Evolutionary conservation across 2,797 vertebrate genomes (phyloP), one percentile per base, ranked within the genome.

Genomic region (Falco novaeseelandiae): DNA sequence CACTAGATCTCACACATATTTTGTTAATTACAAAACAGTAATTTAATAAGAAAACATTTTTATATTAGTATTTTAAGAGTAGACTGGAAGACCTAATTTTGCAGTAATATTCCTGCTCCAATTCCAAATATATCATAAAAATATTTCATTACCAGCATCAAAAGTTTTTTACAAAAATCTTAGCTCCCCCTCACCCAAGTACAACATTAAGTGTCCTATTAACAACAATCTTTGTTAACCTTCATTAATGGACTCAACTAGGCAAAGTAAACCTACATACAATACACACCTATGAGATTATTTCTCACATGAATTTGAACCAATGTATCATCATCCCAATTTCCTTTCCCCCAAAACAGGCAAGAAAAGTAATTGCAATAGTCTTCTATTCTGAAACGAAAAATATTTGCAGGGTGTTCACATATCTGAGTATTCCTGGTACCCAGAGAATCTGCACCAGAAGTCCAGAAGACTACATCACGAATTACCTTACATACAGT

Each of bases 401-500:
- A 2, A 26, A 8, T 27, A 49, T 4, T 29, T 61, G 62, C 36
- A 74, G 46, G 16, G n/a, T 40, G 34, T 16, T 86, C 44, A 49
- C 25, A 12, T 19, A 71, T 1, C 18, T 1, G 5, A 36, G 8
- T 15, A 36, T 7, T 90, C 69, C 73, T 42, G 29, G 21, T 57
- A 67, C 18, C 19, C 42, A 51, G 8, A 69, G 32, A 73, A 78
- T 23, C 49, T 44, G 58, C 40, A 63, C 14, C 21, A 62, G 17
- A 71, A 69, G n/a, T 16, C 40, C 55, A 27, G 23, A 48, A n/a
- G 26, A 5, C 26, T 63, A 52, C 27, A 20, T 2, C 36, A 46
- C 0, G 1, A 58, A 70, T 0, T 15, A 22, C 63, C 6, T 6
- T 40, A 38, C 1, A 16, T 11, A 61, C 12, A 48, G n/a, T 4